Conservation (phyloP, 1,140 invertebrate genomes). For the Pygmarrhopalites habei region DNA sequence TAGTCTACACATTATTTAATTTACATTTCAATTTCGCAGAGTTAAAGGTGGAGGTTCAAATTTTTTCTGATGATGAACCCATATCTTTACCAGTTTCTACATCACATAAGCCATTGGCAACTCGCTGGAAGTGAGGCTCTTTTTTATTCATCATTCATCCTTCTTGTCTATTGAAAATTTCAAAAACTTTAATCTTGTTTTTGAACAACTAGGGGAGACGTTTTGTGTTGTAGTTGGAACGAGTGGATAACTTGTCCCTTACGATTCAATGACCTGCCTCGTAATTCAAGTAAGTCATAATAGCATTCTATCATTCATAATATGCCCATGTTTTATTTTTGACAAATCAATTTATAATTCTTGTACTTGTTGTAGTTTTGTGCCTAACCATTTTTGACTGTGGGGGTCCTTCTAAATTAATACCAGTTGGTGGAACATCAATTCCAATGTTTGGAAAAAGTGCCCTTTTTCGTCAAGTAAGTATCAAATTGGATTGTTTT, state of each 20-base stretch:
- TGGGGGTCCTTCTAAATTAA: constrained; percentile 70
- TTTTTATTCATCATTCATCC: too few relatives aligned
- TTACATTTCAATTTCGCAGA: too few relatives aligned
- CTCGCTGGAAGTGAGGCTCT: constrained; percentile 88
- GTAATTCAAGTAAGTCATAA: too few relatives aligned
- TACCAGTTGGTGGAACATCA: constrained; percentile 81
- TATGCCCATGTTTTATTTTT: too few relatives aligned
- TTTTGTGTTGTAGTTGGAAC: constrained; percentile 70
- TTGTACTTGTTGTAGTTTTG: too few relatives aligned
- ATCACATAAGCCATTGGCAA: constrained; percentile 86
- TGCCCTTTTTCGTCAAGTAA: constrained; percentile 72
- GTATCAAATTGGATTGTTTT: too few relatives aligned
- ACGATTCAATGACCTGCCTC: constrained; percentile 82
- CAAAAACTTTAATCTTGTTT: too few relatives aligned
- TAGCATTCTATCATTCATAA: too few relatives aligned
- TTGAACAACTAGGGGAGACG: constrained; percentile 4
- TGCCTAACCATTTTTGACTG: constrained; percentile 90
- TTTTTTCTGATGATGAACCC: constrained; percentile 73
- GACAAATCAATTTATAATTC: too few relatives aligned
- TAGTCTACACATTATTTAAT: too few relatives aligned
- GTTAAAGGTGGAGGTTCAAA: constrained; percentile 77
- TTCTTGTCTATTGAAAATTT: too few relatives aligned
- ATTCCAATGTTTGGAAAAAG: constrained; percentile 88
- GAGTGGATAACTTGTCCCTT: constrained; percentile 93
- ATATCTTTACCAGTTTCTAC: constrained; percentile 83